Conservation (phyloP, 2,888 invertebrate species). For the Pollenia griseotomentosa region DNA sequence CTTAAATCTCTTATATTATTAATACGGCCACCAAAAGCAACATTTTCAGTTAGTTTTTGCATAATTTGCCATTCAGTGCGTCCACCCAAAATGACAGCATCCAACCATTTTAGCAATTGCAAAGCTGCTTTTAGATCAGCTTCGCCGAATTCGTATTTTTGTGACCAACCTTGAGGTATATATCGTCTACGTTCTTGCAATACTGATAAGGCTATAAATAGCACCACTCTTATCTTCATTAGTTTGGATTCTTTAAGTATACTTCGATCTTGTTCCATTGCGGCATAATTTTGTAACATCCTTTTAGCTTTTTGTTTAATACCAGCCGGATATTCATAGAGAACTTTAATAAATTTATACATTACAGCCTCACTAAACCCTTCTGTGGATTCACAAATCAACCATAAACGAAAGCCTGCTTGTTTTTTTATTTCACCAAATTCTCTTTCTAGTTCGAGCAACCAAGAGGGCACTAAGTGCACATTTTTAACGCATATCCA, state of each 20-base stretch:
- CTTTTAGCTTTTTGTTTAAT: constrained; percentile 92
- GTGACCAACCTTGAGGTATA: constrained; percentile 96
- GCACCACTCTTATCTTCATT: constrained; percentile 88
- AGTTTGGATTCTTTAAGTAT: constrained; percentile 82
- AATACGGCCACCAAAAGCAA: constrained; percentile 94
- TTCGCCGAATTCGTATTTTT: constrained; percentile 94
- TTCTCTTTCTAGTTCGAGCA: constrained; percentile 89
- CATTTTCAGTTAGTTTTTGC: constrained; percentile 90
- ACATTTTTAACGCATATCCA: constrained; percentile 94
- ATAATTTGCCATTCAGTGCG: constrained; percentile 89
- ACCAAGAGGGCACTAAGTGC: constrained; percentile 90
- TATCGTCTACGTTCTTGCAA: constrained; percentile 95
- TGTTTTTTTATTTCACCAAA: constrained; percentile 85
- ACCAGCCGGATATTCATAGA: constrained; percentile 93
- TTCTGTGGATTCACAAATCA: constrained; percentile 92
- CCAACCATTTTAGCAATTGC: constrained; percentile 85
- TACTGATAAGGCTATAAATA: constrained; percentile 95
- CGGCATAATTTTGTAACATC: constrained; percentile 89
- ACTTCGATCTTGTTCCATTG: constrained; percentile 73
- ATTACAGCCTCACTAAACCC: constrained; percentile 90
- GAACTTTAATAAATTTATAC: constrained; percentile 91
- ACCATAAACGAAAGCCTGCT: constrained; percentile 90
- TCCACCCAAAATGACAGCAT: constrained; percentile 76
- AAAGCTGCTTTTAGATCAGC: constrained; percentile 91
- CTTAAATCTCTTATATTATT: constrained; percentile 90